Base-by-base conservation (phyloP, 2,888 invertebrate genomes). In the Drosophila mercatorum region DNA sequence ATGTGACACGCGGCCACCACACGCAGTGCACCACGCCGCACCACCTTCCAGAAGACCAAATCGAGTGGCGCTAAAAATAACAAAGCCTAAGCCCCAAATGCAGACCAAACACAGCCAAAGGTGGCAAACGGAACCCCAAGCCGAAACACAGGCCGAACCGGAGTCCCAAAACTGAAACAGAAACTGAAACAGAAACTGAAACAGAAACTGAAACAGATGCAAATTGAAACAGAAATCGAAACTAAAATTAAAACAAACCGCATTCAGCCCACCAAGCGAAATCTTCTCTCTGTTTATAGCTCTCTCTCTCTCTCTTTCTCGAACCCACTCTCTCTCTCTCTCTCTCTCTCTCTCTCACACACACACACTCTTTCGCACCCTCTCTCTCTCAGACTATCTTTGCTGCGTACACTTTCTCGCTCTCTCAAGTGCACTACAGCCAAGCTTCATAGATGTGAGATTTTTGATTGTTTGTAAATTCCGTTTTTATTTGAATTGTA, bases 1-100 rank as follows among this genome's bases (percentile, higher is more conserved):
- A 88, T 77, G 82, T 79, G 82, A 83, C 83, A 83, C 69, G 82
- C 75, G 79, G 79, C 76, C 43, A 66, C 78, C 78, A 78, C 78
- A 78, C 78, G 78, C 78, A 78, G 55, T 68, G 78, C 66, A 49
- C 68, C 61, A 31, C 60, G 51, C 43, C 43, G 46, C 49, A 28
- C 28, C 38, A 4, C 64, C 58, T 5, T 10, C 52, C 26, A 26
- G 12, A 47, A 61, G 22, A 49, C 60, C 58, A 55, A 47, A 74
- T 73, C 76, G 78, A 78, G 75, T 78, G 80, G 76, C 80, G 71
- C 76, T 78, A 80, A 78, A 78, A 75, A 78, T 78, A 78, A 80
- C 76, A 66, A 72, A 76, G 80, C 76, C 78, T 72, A 75, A 80
- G 68, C 76, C 67, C 78, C 80, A 79, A 80, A 68, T 68, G 80